Conservation (phyloP, 2,888 invertebrate species). For the Dryococelus australis region DNA sequence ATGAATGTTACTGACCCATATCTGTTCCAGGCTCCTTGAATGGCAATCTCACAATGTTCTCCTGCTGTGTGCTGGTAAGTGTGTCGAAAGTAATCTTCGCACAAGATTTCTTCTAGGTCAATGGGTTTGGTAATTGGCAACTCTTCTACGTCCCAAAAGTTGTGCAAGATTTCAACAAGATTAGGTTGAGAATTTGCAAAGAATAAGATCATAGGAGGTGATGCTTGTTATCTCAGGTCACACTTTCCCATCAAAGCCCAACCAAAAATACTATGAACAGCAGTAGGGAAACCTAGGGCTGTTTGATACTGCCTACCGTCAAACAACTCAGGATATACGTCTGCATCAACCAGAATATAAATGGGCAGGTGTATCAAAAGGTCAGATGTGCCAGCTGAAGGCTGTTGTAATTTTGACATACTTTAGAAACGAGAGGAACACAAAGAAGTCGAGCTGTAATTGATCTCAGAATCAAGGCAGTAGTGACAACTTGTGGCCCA, state of each 20-base stretch:
- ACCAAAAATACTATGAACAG: neutral
- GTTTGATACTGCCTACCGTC: neutral
- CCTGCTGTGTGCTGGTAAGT: neutral
- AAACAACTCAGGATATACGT: neutral
- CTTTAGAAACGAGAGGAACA: too few relatives aligned
- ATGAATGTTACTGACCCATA: neutral
- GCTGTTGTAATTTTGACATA: too few relatives aligned
- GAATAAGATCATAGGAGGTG: too few relatives aligned
- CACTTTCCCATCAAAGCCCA: neutral
- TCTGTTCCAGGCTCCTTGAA: neutral
- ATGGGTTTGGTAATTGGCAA: neutral
- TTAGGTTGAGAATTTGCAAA: neutral
- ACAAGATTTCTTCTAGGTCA: neutral
- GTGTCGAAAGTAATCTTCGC: neutral
- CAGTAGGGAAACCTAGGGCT: neutral
- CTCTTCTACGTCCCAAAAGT: constrained; percentile 17
- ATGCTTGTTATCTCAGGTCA: too few relatives aligned
- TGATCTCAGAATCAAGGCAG: too few relatives aligned
- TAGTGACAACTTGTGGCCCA: too few relatives aligned
- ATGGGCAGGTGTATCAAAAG: too few relatives aligned
- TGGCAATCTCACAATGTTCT: neutral
- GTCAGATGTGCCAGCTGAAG: too few relatives aligned
- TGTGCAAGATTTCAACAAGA: neutral
- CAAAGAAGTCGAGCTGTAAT: too few relatives aligned
- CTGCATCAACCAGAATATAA: too few relatives aligned